Evolutionary conservation across 92 coral and sea anemone genomes (phyloP), one percentile per base, ranked within the genome.

Genomic region (Palythoa caribaeorum): DNA sequence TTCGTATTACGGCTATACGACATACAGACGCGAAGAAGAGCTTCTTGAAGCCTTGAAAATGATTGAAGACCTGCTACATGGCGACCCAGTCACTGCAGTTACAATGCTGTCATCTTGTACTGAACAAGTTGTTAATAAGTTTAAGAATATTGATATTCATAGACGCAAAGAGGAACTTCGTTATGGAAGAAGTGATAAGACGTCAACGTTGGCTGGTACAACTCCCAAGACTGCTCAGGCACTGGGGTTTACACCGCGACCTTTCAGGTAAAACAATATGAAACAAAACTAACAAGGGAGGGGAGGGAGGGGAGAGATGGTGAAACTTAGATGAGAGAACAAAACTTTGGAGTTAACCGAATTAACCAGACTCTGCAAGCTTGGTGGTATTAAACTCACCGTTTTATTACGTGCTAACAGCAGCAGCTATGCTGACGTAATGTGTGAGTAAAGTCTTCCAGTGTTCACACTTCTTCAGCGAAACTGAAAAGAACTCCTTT

Each of bases 211-310:
- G 19, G 37, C 15, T 75, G 7, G 1, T 50, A 11, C 38, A 11
- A 75, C 55, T 48, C 79, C 79, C 3, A 75, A 11, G 28, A 75
- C 79, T n/a, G 90, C 95, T 16, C 62, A 76, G 14, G 94, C 93
- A 68, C 87, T 92, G 84, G 96, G 95, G 5, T 96, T 92, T 54
- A 95, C 95, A 44, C 93, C 98, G 16, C 90, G 94, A 68, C 90
- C 94, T 51, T 92, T 88, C 40, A 77, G 91, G 98, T 96, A 89
- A 66, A 7, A 10, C 14, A 80, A 19, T 38, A 74, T 21, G 15
- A 9, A 71, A 36, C n/a, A 4, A 15, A 72, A 38, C 2, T 13
- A 38, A 38, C 1, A 13, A 44, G 15, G 14, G 14, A 59, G 1
- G 16, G 16, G 65, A 15, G 16, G 3, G 16, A 14, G 65, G 65